phyloP scores from a whole-genome alignment of 2,888 invertebrate species.

The Uropetala carovei region DNA sequence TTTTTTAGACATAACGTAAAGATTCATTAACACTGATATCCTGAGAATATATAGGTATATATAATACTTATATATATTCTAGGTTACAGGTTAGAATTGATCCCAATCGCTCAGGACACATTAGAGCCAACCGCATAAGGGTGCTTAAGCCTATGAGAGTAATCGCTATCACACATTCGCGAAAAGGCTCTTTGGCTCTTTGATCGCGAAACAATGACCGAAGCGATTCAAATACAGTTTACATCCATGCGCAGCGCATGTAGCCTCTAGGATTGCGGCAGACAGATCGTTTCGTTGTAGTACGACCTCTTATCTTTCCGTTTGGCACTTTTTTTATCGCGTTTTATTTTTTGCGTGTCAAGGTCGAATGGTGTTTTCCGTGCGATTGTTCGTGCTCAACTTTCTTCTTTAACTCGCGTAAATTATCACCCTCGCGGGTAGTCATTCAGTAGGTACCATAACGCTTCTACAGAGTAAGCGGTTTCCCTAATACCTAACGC shows the following conservation, averaged over 20 bases:
- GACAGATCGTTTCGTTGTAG: neutral
- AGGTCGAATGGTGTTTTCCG: neutral
- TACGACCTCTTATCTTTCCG: neutral
- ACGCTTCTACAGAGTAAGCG: too few relatives aligned
- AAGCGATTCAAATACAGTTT: neutral
- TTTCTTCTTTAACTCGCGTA: neutral
- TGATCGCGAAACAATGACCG: neutral
- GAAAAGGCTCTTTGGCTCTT: neutral
- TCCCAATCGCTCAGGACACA: too few relatives aligned
- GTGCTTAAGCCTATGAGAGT: too few relatives aligned
- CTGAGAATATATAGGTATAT: neutral
- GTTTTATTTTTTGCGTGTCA: neutral
- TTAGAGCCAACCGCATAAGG: too few relatives aligned
- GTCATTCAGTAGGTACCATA: neutral
- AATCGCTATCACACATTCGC: too few relatives aligned
- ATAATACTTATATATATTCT: neutral
- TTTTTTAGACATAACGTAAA: too few relatives aligned
- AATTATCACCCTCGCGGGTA: neutral
- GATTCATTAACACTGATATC: too few relatives aligned
- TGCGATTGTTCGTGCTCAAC: neutral
- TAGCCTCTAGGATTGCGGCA: slow-evolving; percentile 27
- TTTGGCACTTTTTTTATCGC: neutral
- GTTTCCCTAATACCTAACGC: too few relatives aligned
- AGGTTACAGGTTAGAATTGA: too few relatives aligned
- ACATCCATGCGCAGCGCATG: slow-evolving; percentile 5